Percentiles rank a stretch among this genome's conserved stretches.
phyloP scores from a whole-genome alignment of 2,797 vertebrate genomes.

The Onychomys leucogaster region DNA sequence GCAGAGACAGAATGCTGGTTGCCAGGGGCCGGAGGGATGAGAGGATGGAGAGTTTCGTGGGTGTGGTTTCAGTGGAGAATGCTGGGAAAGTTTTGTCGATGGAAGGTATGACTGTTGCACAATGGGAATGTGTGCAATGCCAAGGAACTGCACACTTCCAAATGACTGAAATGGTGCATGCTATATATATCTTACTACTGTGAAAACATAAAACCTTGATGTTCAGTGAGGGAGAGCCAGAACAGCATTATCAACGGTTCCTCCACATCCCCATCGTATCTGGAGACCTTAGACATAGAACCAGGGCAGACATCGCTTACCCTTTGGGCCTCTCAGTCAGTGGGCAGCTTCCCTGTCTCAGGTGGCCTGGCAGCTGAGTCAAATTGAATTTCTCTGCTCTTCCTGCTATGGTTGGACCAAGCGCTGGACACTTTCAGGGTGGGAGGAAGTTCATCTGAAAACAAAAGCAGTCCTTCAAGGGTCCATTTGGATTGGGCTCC shows the following conservation, averaged over 20 bases:
- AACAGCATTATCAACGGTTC: background rate
- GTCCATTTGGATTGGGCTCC: background rate
- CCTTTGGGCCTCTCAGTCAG: background rate
- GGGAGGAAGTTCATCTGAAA: slow-evolving; percentile 77
- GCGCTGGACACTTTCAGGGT: slow-evolving; percentile 30
- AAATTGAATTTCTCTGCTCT: background rate
- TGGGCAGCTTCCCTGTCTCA: background rate
- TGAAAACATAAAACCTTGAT: background rate
- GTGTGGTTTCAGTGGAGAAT: background rate
- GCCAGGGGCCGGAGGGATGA: background rate
- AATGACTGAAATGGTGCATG: background rate
- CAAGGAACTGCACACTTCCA: background rate
- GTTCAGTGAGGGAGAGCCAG: background rate
- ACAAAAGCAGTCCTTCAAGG: slow-evolving; percentile 71
- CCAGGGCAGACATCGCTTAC: background rate
- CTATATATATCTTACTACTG: background rate
- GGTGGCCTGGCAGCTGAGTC: background rate
- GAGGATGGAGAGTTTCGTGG: background rate
- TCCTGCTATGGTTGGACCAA: background rate
- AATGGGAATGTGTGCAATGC: background rate
- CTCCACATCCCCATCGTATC: fast-evolving
- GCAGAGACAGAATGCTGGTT: background rate
- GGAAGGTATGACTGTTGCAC: background rate
- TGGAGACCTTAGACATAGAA: background rate
- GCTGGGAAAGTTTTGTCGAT: background rate